Evolutionary conservation across 2,888 invertebrate genomes (phyloP).

Genomic region (Ochropacha duplaris): DNA sequence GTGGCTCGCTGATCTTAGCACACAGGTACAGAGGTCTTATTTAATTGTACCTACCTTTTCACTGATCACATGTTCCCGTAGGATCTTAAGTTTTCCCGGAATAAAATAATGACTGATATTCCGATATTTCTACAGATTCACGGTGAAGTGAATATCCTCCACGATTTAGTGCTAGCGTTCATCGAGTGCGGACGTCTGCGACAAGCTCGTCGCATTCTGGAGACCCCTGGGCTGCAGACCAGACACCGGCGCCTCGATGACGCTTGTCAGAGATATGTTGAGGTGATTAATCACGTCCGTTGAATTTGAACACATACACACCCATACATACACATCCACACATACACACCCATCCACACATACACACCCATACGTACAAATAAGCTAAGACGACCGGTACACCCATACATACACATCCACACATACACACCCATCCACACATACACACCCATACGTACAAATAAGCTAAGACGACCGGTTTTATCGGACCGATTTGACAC

Average conservation of each 20-base stretch:
- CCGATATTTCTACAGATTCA: conserved; percentile 70
- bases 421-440: too few relatives aligned
- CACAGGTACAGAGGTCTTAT: conserved; percentile 70
- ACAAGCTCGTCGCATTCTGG: conserved; percentile 92
- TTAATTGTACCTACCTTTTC: too few relatives aligned
- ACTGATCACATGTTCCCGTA: too few relatives aligned
- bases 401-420: too few relatives aligned
- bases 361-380: too few relatives aligned
- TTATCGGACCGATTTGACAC: too few relatives aligned
- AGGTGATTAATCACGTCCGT: conserved; percentile 40
- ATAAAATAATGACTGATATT: background rate
- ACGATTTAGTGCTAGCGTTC: conserved; percentile 92
- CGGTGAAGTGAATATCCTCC: conserved; percentile 92
- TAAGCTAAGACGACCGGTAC: too few relatives aligned
- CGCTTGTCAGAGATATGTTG: conserved; percentile 85
- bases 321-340: too few relatives aligned
- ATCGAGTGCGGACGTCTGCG: conserved; percentile 90
- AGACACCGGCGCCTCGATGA: conserved; percentile 85
- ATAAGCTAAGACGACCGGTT: too few relatives aligned
- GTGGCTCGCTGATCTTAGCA: conserved; percentile 90
- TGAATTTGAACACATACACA: background rate
- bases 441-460: too few relatives aligned
- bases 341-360: too few relatives aligned
- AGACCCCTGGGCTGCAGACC: conserved; percentile 91
- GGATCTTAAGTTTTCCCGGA: too few relatives aligned